Percentiles rank a stretch among this genome's conserved stretches.
Evolutionary conservation across 2,888 invertebrate species (phyloP).

Genomic region (Leptopilina drosophilae): DNA sequence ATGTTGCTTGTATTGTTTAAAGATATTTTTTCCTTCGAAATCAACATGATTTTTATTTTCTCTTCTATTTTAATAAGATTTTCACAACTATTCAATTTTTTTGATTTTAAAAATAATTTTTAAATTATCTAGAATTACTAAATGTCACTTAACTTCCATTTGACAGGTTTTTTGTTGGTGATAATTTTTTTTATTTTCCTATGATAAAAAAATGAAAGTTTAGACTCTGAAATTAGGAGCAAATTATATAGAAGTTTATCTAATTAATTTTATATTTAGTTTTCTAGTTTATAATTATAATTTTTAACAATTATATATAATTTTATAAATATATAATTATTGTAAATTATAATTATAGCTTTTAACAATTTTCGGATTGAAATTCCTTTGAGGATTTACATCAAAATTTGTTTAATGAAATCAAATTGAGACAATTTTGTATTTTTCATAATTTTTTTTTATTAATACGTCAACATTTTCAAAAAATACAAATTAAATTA

Average conservation of each 20-base stretch:
- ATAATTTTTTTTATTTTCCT: too few relatives aligned
- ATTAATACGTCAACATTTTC: too few relatives aligned
- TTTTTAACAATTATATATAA: too few relatives aligned
- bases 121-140: neutral
- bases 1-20: neutral
- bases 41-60: neutral
- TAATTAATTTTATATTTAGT: too few relatives aligned
- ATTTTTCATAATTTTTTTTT: too few relatives aligned
- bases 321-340: too few relatives aligned
- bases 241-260: neutral
- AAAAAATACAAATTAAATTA: neutral
- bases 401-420: neutral
- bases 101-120: constrained; percentile 5
- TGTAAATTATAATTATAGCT: too few relatives aligned
- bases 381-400: neutral
- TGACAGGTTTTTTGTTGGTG: neutral
- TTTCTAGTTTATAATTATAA: too few relatives aligned
- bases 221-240: neutral
- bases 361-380: neutral
- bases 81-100: constrained; percentile 5
- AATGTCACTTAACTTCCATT: neutral
- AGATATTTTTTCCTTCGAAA: neutral
- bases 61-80: neutral
- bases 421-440: too few relatives aligned
- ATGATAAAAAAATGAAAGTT: constrained; percentile 21